These are phyloP conservation scores for Heteromurus nitidus DNA, from an alignment of 2,888 invertebrate species.

Conservation along the genomic window DNA sequence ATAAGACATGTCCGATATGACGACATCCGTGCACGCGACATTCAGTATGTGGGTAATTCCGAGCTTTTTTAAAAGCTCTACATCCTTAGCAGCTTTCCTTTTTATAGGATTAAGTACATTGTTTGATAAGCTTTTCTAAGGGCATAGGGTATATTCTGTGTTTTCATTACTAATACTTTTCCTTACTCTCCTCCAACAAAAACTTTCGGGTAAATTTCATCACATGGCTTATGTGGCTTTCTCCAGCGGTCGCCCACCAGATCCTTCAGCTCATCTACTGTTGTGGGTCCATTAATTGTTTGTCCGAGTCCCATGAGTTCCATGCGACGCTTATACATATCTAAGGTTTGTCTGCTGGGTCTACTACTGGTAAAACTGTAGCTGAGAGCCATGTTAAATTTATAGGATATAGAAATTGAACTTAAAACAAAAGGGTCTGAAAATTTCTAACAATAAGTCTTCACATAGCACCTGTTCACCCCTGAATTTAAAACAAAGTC, in stretches of 20 bases:
- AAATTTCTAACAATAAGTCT: too few relatives aligned
- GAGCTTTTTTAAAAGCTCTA: conserved; percentile 57
- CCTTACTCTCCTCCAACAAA: conserved; percentile 77
- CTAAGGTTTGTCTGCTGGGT: conserved; percentile 46
- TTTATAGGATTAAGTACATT: too few relatives aligned
- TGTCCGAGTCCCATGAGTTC: conserved; percentile 56
- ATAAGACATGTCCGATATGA: conserved; percentile 58
- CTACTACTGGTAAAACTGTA: conserved; percentile 36
- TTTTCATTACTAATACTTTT: background rate
- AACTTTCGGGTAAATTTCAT: conserved; percentile 77
- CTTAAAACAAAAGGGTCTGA: too few relatives aligned
- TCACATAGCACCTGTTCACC: too few relatives aligned
- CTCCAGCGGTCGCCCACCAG: conserved; percentile 74
- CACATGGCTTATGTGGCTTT: conserved; percentile 75
- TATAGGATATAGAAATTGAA: too few relatives aligned
- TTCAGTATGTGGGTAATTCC: conserved; percentile 72
- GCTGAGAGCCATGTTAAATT: conserved; percentile 34
- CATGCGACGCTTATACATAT: conserved; percentile 48
- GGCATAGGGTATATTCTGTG: too few relatives aligned
- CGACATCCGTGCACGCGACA: conserved; percentile 64
- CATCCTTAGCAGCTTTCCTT: conserved; percentile 69
- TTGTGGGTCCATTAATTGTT: conserved; percentile 51
- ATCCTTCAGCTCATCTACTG: conserved; percentile 65
- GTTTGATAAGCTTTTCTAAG: too few relatives aligned
- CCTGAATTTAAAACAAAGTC: too few relatives aligned